Conservation (phyloP, 64 coral and sea anemone species). For the Porites lutea region DNA sequence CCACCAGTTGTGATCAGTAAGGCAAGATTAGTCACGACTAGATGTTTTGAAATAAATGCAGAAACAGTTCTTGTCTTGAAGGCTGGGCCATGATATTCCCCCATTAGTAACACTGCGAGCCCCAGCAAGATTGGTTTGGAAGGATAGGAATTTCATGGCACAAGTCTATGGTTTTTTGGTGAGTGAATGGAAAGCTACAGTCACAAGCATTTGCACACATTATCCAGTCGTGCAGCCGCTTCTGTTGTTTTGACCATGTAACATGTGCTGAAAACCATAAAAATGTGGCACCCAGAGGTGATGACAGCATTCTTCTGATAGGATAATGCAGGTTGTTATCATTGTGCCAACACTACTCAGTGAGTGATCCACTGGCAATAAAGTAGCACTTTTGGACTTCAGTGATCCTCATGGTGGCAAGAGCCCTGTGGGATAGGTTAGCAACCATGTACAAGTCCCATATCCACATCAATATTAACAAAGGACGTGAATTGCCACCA, state of each 20-base stretch:
- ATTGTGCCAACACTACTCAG: constrained; percentile 28
- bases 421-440: not conserved
- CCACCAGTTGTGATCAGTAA: constrained; percentile 31
- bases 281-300: not conserved
- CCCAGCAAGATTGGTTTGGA: constrained; percentile 5
- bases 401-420: constrained; percentile 59
- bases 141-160: constrained; percentile 4
- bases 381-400: constrained; percentile 21
- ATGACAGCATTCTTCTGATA: constrained; percentile 3
- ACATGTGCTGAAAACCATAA: not conserved
- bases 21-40: constrained; percentile 35
- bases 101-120: constrained; percentile 3
- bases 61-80: not conserved
- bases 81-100: not conserved
- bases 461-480: constrained; percentile 41
- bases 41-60: constrained; percentile 5
- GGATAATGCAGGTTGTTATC: constrained; percentile 52
- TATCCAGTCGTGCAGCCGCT: not conserved
- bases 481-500: constrained; percentile 22
- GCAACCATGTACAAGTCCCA: constrained; percentile 57
- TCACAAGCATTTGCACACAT: not conserved
- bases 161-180: not conserved
- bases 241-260: not conserved
- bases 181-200: not conserved
- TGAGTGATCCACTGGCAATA: constrained; percentile 10